A percentile compares a stretch with the other conserved stretches of the same genome.
Conservation (phyloP, 2,113 vertebrate genomes). For the Oreotrochilus melanogaster region DNA sequence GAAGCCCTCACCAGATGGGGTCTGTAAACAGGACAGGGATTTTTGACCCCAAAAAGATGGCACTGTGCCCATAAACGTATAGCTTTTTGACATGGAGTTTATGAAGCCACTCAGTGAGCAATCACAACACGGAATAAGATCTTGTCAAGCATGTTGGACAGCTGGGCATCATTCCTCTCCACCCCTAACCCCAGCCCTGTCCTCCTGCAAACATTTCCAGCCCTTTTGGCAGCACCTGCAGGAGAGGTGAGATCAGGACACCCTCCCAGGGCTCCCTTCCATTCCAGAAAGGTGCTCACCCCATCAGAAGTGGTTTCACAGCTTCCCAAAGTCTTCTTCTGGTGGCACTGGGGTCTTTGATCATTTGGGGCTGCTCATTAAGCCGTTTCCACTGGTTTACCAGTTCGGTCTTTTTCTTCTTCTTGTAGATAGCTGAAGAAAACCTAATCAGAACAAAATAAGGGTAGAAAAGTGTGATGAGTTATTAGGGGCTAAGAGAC, state of each 20-base stretch:
- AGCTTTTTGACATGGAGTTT: not conserved
- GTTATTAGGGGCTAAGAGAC: not conserved
- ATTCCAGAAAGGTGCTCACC: not conserved
- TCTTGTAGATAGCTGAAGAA: not conserved
- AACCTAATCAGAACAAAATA: not conserved
- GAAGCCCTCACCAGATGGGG: not conserved
- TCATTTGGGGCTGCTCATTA: not conserved
- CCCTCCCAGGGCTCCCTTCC: rapidly evolving
- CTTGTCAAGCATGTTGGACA: not conserved
- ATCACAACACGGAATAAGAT: slow-evolving; percentile 15
- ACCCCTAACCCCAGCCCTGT: not conserved
- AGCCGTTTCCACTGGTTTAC: not conserved
- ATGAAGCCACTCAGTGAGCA: not conserved
- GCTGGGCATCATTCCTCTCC: not conserved
- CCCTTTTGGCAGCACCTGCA: not conserved
- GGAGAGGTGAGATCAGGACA: not conserved
- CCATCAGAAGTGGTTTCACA: not conserved
- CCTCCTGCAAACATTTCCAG: not conserved
- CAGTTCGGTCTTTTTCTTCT: not conserved
- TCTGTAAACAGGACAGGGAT: not conserved
- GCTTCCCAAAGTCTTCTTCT: not conserved
- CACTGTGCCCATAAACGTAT: not conserved
- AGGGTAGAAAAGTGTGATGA: not conserved
- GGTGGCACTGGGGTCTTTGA: not conserved
- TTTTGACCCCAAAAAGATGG: not conserved